phyloP scores from a whole-genome alignment of 2,888 invertebrate genomes.

The Hydrotaea diabolus region DNA sequence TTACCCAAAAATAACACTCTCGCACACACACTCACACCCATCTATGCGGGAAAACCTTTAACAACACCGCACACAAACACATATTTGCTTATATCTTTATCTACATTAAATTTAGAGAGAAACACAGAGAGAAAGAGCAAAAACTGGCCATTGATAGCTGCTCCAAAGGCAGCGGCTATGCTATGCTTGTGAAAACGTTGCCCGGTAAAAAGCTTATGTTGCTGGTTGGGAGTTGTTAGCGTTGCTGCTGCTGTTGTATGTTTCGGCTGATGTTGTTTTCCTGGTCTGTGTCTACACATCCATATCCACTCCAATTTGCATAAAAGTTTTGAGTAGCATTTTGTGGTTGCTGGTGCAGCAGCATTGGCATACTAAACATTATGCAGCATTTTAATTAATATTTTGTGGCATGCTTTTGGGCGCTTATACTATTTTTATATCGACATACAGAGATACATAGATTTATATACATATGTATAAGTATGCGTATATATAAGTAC shows the following conservation, averaged over 20 bases:
- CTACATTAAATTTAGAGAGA: constrained; percentile 38
- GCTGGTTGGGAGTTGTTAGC: background rate
- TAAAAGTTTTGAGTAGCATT: constrained; percentile 61
- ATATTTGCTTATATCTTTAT: constrained; percentile 25
- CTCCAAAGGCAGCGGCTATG: background rate
- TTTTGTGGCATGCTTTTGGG: constrained; percentile 69
- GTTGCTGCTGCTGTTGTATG: background rate
- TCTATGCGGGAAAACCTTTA: too few relatives aligned
- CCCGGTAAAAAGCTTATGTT: constrained; percentile 13
- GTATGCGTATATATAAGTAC: background rate
- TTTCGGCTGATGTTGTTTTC: constrained; percentile 45
- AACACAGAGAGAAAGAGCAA: constrained; percentile 18
- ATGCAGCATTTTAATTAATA: constrained; percentile 69
- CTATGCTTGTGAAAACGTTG: constrained; percentile 17
- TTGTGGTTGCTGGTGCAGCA: constrained; percentile 52
- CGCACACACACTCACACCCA: background rate
- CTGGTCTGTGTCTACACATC: constrained; percentile 45
- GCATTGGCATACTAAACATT: constrained; percentile 66
- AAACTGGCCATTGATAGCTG: background rate
- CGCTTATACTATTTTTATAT: constrained; percentile 48
- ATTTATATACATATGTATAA: too few relatives aligned
- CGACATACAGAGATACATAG: background rate
- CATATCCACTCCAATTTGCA: constrained; percentile 68
- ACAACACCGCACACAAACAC: background rate
- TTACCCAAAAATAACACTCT: background rate